A percentile compares a stretch with the other conserved stretches of the same genome.
Conservation (phyloP, 2,797 vertebrate species). For the Phoeniculus purpureus region DNA sequence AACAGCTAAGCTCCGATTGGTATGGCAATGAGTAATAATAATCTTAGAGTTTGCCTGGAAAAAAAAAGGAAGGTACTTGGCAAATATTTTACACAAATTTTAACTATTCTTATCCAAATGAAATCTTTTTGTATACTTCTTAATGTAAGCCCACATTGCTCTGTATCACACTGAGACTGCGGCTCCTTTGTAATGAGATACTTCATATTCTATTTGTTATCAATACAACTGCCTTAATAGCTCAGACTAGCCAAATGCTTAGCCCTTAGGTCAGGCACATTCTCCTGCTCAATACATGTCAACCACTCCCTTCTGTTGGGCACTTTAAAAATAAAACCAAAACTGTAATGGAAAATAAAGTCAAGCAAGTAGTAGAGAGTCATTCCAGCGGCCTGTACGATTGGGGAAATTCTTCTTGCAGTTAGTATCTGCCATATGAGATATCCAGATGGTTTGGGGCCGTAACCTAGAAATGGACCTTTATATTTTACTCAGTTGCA, state of each 20-base stretch:
- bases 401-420: neutral
- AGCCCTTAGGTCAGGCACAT: neutral
- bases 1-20: conserved; percentile 86
- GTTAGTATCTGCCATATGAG: neutral
- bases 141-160: neutral
- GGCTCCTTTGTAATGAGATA: neutral
- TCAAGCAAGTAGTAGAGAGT: neutral
- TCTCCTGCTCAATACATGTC: neutral
- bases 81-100: neutral
- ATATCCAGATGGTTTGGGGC: neutral
- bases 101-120: neutral
- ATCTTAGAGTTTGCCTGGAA: conserved; percentile 85
- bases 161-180: neutral
- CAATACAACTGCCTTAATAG: neutral
- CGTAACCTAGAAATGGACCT: neutral
- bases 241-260: neutral
- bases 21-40: conserved; percentile 87
- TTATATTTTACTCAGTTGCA: neutral
- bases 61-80: neutral
- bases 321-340: neutral
- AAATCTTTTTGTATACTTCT: neutral
- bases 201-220: neutral
- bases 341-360: too few species aligned
- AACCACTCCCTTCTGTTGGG: neutral
- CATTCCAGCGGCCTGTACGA: neutral